phyloP scores from a whole-genome alignment of 2,888 invertebrate species.

The Galerucella pusilla region DNA sequence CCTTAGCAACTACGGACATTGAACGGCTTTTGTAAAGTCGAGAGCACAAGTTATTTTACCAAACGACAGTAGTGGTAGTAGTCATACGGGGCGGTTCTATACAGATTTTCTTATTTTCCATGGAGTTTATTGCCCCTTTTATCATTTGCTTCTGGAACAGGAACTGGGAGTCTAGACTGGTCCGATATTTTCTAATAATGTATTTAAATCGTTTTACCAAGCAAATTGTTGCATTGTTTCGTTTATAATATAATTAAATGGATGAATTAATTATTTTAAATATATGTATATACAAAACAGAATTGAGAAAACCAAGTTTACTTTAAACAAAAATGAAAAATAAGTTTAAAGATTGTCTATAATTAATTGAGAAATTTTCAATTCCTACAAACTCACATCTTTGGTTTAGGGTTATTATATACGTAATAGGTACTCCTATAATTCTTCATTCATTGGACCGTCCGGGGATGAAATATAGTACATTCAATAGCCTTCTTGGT shows the following conservation, averaged over 20 bases:
- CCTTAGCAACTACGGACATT: background rate
- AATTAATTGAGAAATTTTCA: too few relatives aligned
- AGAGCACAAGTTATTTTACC: background rate
- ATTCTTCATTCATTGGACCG: too few relatives aligned
- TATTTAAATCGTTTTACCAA: background rate
- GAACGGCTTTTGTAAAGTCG: background rate
- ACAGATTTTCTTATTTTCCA: background rate
- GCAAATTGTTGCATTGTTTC: background rate
- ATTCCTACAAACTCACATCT: too few relatives aligned
- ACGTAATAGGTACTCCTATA: too few relatives aligned
- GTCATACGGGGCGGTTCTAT: background rate
- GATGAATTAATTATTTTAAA: too few relatives aligned
- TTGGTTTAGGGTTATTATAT: too few relatives aligned
- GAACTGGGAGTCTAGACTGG: constrained; percentile 5
- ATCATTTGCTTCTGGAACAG: background rate
- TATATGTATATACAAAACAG: too few relatives aligned
- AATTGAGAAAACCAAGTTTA: too few relatives aligned
- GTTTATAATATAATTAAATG: background rate
- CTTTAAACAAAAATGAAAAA: too few relatives aligned
- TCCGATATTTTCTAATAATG: background rate
- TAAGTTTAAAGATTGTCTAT: too few relatives aligned
- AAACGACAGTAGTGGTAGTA: background rate
- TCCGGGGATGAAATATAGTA: too few relatives aligned
- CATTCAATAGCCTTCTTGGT: too few relatives aligned
- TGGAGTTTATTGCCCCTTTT: background rate